Evolutionary conservation across 2,797 vertebrate species (phyloP).

Genomic region (Enteromius unitaeniatus): DNA sequence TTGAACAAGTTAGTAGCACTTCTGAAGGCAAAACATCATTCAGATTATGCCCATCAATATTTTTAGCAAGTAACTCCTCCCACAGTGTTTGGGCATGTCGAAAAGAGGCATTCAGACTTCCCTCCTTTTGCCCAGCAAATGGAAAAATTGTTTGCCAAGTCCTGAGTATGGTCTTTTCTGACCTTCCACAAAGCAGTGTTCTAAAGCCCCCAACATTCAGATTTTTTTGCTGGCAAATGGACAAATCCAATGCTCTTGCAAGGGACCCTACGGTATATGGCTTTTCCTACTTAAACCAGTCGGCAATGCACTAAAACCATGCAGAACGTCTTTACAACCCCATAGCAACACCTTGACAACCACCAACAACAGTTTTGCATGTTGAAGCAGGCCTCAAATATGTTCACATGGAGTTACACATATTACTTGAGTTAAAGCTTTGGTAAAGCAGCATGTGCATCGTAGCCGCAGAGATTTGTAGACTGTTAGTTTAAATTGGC

Average conservation of each 20-base stretch:
- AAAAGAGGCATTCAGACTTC: neutral
- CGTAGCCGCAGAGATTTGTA: slow-evolving; percentile 26
- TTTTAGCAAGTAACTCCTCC: neutral
- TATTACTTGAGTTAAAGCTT: slow-evolving; percentile 13
- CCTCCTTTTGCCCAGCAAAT: neutral
- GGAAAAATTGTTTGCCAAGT: neutral
- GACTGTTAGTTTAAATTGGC: slow-evolving; percentile 41
- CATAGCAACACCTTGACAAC: slow-evolving; percentile 3
- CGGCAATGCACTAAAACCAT: neutral
- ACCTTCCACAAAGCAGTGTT: neutral
- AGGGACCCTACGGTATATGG: too few species aligned
- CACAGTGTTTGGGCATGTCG: neutral
- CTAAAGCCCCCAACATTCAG: neutral
- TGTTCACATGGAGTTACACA: neutral
- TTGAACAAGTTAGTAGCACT: neutral
- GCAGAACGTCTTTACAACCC: neutral
- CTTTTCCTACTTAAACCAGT: neutral
- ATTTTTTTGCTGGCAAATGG: neutral
- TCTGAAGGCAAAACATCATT: neutral
- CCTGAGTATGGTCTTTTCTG: neutral
- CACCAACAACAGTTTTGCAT: neutral
- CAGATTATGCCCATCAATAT: neutral
- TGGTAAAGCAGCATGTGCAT: neutral
- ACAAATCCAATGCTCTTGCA: neutral
- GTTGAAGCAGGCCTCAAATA: neutral